phyloP scores from a whole-genome alignment of 2,888 invertebrate species.

The Pollenia griseotomentosa region DNA sequence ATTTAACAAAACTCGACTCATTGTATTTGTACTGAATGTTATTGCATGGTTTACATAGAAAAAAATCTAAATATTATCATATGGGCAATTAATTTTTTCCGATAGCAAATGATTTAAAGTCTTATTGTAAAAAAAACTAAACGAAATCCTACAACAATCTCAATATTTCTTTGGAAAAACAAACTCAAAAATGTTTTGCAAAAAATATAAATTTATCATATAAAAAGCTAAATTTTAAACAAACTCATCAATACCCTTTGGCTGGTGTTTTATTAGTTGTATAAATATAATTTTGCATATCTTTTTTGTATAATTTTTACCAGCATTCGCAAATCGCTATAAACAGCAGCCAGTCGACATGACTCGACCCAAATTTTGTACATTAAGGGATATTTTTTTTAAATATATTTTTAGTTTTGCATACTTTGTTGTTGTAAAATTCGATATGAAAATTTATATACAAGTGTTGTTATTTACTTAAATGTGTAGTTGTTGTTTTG shows the following conservation, averaged over 20 bases:
- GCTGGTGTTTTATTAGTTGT: conserved; percentile 33
- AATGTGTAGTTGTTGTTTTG: not conserved
- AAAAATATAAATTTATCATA: conserved; percentile 17
- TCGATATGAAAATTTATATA: conserved; percentile 75
- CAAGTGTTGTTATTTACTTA: conserved; percentile 73
- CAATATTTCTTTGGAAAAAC: conserved; percentile 45
- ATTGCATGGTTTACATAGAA: conserved; percentile 50
- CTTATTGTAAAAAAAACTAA: conserved; percentile 16
- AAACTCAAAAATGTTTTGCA: conserved; percentile 16
- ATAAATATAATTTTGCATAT: not conserved
- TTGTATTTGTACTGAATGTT: conserved; percentile 24
- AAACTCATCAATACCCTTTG: conserved; percentile 51
- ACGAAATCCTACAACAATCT: not conserved
- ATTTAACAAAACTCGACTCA: conserved; percentile 10
- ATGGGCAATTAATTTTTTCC: conserved; percentile 66
- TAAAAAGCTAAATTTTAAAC: conserved; percentile 29
- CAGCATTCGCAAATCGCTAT: conserved; percentile 39
- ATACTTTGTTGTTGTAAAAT: conserved; percentile 43
- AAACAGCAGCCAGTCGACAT: conserved; percentile 66
- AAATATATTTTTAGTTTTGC: conserved; percentile 39
- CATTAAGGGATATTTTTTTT: conserved; percentile 57
- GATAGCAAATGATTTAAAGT: conserved; percentile 65
- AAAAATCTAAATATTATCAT: conserved; percentile 56
- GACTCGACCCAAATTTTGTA: conserved; percentile 74
- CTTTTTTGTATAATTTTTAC: conserved; percentile 34